Base-by-base conservation (phyloP, 2,888 invertebrate genomes). In the Ennomos fuscantarius region DNA sequence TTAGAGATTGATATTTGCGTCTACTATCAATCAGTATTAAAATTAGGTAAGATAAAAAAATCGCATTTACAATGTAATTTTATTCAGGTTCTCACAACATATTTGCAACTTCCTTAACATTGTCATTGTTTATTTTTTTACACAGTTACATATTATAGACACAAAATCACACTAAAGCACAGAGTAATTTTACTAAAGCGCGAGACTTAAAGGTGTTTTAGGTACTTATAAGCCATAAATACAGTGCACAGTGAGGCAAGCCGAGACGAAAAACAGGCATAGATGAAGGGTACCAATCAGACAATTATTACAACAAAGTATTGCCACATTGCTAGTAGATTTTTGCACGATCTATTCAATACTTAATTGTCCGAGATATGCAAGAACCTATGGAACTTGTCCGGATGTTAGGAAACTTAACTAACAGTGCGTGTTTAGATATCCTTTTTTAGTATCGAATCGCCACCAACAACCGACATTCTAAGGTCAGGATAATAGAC, bases 401-500 rank as follows among this genome's bases (percentile, higher is more conserved):
- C 48, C 49, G 53, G 58, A 59, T 44, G 48, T 59, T 35, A 59
- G 41, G 53, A 53, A 59, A 59, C 58, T 44, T 13, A 49, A 56
- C 45, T 32, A 58, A 41, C 53, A 58, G 33, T 49, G 53, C 53
- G 41, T 59, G 58, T 32, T 36, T 35, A 9, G 47, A 43, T 67
- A 72, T 76, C 74, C 75, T 72, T 62, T 70, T 61, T 66, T 65
- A 55, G 60, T 58, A 34, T 24, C 56, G 69, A 66, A 66, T 64
- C 69, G 67, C 60, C 51, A 40, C 39, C 43, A 63, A 56, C 63
- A 61, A 63, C 65, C 54, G 62, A 70, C 73, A 73, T 72, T 68
- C 69, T 70, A 74, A 79, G 76, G 74, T 73, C 75, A 71, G 64
- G 71, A 68, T 73, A 78, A 78, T 76, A 65, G 73, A 56, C 70